A percentile compares a stretch with the other conserved stretches of the same genome.
These are phyloP conservation scores for Biston betularia DNA, from an alignment of 2,888 invertebrate genomes.

Conservation along the genomic window DNA sequence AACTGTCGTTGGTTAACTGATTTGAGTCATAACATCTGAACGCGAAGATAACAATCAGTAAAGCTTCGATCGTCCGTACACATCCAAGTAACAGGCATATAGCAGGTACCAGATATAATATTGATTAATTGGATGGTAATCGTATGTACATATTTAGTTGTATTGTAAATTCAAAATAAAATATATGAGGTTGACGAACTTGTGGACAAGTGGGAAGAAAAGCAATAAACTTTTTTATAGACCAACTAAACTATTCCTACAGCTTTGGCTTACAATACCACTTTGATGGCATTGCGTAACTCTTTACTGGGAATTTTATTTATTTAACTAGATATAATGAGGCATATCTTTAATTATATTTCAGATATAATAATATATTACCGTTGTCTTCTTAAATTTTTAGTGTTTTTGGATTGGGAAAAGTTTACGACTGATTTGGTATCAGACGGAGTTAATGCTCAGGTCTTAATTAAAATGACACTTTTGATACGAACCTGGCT, in stretches of 20 bases:
- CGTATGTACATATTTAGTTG: constrained; percentile 76
- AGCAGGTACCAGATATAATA: constrained; percentile 48
- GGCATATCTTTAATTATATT: constrained; percentile 37
- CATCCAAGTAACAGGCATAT: constrained; percentile 33
- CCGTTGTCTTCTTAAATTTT: constrained; percentile 34
- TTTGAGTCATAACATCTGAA: constrained; percentile 29
- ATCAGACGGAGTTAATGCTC: constrained; percentile 9
- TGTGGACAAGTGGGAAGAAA: constrained; percentile 75
- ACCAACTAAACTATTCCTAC: constrained; percentile 64
- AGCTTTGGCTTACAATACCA: constrained; percentile 60
- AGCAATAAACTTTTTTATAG: constrained; percentile 79
- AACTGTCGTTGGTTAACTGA: constrained; percentile 15
- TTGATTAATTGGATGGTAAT: constrained; percentile 77
- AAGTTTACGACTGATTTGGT: constrained; percentile 28
- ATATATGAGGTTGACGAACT: constrained; percentile 74
- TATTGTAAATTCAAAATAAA: constrained; percentile 74
- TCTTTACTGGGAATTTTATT: constrained; percentile 43
- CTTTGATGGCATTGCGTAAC: constrained; percentile 56
- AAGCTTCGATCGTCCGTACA: constrained; percentile 12
- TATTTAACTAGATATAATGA: constrained; percentile 41
- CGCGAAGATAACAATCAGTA: constrained; percentile 23
- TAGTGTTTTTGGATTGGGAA: constrained; percentile 25
- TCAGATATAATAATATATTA: constrained; percentile 30
- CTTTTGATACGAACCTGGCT: constrained; percentile 1
- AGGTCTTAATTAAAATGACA: constrained; percentile 34